These are phyloP conservation scores for Myioborus melanocephalus DNA, from an alignment of 2,797 vertebrate genomes.

Conservation along the genomic window DNA sequence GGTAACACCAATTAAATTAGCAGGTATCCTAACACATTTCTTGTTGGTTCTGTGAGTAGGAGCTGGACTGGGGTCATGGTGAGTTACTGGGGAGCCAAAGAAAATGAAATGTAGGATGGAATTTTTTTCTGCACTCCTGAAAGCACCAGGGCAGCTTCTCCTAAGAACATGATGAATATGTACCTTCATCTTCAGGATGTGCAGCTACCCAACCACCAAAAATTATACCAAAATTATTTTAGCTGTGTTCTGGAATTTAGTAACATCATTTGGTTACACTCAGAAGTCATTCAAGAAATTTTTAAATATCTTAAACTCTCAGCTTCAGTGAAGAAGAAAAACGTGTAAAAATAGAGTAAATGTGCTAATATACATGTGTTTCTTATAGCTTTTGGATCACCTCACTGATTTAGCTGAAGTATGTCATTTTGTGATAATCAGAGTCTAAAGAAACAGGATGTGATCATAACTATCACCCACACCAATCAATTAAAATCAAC, in stretches of 20 bases:
- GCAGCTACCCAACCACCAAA: background rate
- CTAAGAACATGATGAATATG: background rate
- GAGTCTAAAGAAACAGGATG: constrained; percentile 16
- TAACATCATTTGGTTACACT: background rate
- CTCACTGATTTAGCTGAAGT: background rate
- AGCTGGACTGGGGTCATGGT: background rate
- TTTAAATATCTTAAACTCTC: background rate
- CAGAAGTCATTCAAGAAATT: background rate
- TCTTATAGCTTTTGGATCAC: background rate
- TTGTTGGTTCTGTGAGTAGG: background rate
- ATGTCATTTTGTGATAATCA: background rate
- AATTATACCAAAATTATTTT: background rate
- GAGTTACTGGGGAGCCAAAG: background rate
- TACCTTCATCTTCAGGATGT: background rate
- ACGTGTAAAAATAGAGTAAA: background rate
- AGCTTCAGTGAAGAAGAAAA: background rate
- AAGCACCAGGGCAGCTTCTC: background rate
- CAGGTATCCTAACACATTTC: background rate
- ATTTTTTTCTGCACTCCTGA: background rate
- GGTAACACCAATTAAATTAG: background rate
- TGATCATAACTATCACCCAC: background rate
- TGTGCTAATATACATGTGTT: background rate
- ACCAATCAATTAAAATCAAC: background rate
- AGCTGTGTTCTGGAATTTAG: background rate
- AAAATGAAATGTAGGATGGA: accelerated